These are phyloP conservation scores for Achroia grisella DNA, from an alignment of 1,140 invertebrate species.

Conservation along the genomic window DNA sequence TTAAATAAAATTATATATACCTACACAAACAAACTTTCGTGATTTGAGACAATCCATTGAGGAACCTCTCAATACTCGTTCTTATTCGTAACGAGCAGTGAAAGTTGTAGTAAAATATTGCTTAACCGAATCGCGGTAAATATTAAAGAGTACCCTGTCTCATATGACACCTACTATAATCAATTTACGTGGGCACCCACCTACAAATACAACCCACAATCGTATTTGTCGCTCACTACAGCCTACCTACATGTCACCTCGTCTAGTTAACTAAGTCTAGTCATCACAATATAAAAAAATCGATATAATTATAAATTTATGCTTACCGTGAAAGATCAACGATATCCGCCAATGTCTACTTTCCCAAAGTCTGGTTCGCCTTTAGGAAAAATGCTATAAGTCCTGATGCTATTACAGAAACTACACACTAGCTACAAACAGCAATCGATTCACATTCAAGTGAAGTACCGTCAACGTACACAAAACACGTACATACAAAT, in stretches of 20 bases:
- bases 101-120: background rate
- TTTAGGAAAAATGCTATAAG: constrained; percentile 12
- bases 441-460: constrained; percentile 21
- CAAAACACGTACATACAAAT: constrained; percentile 37
- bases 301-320: constrained; percentile 33
- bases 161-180: constrained; percentile 57
- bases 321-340: constrained; percentile 48
- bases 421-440: constrained; percentile 12
- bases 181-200: constrained; percentile 54
- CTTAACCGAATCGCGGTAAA: constrained; percentile 31
- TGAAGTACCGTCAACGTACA: constrained; percentile 17
- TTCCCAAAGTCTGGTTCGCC: constrained; percentile 28
- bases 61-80: too few species aligned
- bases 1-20: too few species aligned
- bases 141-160: constrained; percentile 44
- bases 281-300: constrained; percentile 36
- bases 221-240: constrained; percentile 51
- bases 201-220: constrained; percentile 52
- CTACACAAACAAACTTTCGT: too few species aligned
- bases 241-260: constrained; percentile 56
- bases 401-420: constrained; percentile 15
- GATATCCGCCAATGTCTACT: constrained; percentile 26
- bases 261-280: constrained; percentile 28
- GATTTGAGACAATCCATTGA: too few species aligned
- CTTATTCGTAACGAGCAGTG: background rate